phyloP scores from a whole-genome alignment of 2,113 vertebrate genomes.

The Pandion haliaetus region DNA sequence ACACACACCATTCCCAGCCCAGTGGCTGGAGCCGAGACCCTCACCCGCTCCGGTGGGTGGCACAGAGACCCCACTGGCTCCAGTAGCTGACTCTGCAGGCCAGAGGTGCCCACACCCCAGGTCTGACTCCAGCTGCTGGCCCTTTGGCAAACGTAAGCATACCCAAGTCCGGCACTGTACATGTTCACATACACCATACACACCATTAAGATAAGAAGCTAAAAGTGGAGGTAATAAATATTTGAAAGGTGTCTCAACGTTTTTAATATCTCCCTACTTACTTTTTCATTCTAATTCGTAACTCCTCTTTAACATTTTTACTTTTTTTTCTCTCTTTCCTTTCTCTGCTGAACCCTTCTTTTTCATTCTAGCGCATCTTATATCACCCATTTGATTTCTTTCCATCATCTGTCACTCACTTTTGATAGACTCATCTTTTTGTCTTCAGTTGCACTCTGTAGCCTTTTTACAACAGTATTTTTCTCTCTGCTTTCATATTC shows the following conservation, averaged over 20 bases:
- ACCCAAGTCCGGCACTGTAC: background rate
- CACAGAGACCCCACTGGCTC: background rate
- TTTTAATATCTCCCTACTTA: background rate
- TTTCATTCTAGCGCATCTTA: background rate
- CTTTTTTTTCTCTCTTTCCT: background rate
- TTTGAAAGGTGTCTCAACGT: background rate
- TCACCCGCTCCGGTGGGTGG: background rate
- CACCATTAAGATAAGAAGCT: background rate
- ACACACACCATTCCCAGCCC: background rate
- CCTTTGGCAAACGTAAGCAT: background rate
- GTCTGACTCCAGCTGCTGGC: background rate
- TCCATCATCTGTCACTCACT: background rate
- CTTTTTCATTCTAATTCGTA: background rate
- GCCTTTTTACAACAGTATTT: background rate
- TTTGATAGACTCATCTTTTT: background rate
- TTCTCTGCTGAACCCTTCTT: background rate
- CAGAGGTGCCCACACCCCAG: rapidly evolving
- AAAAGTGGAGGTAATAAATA: background rate
- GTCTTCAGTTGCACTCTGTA: background rate
- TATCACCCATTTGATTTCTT: background rate
- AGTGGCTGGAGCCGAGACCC: background rate
- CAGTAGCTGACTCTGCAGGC: background rate
- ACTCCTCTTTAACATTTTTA: background rate
- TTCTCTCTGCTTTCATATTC: background rate
- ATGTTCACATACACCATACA: rapidly evolving